Conservation (phyloP, 2,888 invertebrate genomes). For the Salpingus planirostris region DNA sequence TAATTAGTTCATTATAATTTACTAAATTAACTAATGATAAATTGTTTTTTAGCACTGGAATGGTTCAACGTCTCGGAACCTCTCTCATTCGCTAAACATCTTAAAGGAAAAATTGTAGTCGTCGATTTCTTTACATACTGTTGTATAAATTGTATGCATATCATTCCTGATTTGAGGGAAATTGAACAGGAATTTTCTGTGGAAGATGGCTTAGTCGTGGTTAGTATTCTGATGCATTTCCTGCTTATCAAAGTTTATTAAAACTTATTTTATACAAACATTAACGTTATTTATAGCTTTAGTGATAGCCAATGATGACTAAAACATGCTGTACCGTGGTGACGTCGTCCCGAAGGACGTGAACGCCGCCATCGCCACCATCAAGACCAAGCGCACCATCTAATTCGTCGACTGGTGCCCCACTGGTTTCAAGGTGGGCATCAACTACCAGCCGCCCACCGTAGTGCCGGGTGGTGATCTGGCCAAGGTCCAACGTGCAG, state of each 20-base stretch:
- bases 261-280: too few relatives aligned
- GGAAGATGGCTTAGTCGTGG: constrained; percentile 70
- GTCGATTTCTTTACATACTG: constrained; percentile 95
- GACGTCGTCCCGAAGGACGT: constrained; percentile 94
- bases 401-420: constrained; percentile 92
- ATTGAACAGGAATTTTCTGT: constrained; percentile 64
- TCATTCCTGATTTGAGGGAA: constrained; percentile 72
- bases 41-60: constrained; percentile 50
- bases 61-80: constrained; percentile 68
- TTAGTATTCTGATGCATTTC: constrained; percentile 44
- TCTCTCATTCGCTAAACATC: constrained; percentile 49
- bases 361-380: constrained; percentile 90
- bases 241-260: too few relatives aligned
- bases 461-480: constrained; percentile 93
- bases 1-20: too few relatives aligned
- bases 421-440: constrained; percentile 72
- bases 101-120: constrained; percentile 65
- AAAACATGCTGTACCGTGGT: constrained; percentile 89
- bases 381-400: constrained; percentile 90
- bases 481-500: constrained; percentile 92
- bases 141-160: constrained; percentile 94
- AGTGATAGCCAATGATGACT: too few relatives aligned
- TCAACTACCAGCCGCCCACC: constrained; percentile 91
- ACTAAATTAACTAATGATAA: too few relatives aligned
- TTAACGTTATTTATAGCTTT: too few relatives aligned